These are phyloP conservation scores for Rhimphoctona megacephalus DNA, from an alignment of 2,888 invertebrate species.

Conservation along the genomic window DNA sequence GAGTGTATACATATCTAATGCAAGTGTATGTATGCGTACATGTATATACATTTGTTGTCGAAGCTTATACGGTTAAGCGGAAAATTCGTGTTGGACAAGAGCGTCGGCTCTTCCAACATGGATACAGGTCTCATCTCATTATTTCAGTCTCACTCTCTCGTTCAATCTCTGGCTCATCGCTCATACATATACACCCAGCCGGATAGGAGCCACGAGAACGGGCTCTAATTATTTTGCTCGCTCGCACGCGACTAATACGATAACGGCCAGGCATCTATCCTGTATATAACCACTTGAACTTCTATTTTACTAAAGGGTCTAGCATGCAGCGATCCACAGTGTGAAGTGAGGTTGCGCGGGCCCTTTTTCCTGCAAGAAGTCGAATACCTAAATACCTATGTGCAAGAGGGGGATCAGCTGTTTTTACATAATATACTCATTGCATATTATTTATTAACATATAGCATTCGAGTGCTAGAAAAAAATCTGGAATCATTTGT, in stretches of 20 bases:
- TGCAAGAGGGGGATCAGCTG: neutral
- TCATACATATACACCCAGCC: conserved; percentile 13
- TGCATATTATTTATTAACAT: neutral
- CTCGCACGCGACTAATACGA: conserved; percentile 78
- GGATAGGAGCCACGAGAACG: conserved; percentile 45
- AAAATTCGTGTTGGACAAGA: conserved; percentile 71
- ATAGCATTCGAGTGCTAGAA: neutral
- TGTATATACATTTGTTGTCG: conserved; percentile 16
- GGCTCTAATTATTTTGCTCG: conserved; percentile 80
- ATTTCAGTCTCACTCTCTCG: conserved; percentile 31
- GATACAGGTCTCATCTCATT: conserved; percentile 31
- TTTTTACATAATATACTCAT: neutral
- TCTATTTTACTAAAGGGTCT: neutral
- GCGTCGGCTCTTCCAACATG: conserved; percentile 48
- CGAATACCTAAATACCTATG: neutral
- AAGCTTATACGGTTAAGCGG: conserved; percentile 74
- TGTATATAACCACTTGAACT: neutral
- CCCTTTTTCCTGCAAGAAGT: neutral
- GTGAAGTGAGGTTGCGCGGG: neutral
- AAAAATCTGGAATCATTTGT: neutral
- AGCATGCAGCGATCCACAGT: neutral
- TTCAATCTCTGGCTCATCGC: conserved; percentile 55
- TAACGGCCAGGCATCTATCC: conserved; percentile 72
- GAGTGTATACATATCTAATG: neutral
- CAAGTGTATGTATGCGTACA: neutral